phyloP scores from a whole-genome alignment of 2,113 vertebrate species.

The Genyomyrus donnyi region DNA sequence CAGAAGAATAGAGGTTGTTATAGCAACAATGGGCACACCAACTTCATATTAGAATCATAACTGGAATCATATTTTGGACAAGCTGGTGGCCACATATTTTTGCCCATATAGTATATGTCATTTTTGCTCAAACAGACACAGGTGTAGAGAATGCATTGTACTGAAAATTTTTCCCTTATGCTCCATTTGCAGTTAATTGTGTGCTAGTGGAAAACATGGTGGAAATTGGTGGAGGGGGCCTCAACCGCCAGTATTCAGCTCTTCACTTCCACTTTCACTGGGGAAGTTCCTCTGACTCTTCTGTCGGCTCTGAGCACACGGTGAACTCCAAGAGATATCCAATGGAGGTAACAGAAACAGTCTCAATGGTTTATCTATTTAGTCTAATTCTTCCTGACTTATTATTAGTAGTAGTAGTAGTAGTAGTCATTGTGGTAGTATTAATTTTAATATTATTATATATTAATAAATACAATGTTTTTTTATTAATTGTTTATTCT shows the following conservation, averaged over 20 bases:
- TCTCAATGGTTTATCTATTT: background rate
- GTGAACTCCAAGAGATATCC: constrained; percentile 45
- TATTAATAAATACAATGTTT: background rate
- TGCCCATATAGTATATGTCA: background rate
- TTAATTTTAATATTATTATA: background rate
- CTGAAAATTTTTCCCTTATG: background rate
- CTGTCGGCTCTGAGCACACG: constrained; percentile 56
- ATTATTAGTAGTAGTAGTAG: background rate
- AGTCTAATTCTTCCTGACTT: background rate
- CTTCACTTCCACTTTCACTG: constrained; percentile 61
- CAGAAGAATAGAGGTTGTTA: background rate
- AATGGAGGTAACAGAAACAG: constrained; percentile 52
- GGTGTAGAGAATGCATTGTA: background rate
- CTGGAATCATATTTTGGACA: background rate
- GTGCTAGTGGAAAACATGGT: constrained; percentile 20
- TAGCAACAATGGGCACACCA: background rate
- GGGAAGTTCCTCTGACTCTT: constrained; percentile 33
- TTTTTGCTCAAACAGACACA: background rate
- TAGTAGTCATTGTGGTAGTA: background rate
- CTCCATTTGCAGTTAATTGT: constrained; percentile 37
- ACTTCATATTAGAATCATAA: background rate
- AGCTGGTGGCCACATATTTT: background rate
- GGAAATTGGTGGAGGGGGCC: constrained; percentile 50
- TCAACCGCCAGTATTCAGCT: constrained; percentile 40
- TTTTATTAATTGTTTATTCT: background rate